Conservation (phyloP, 2,888 invertebrate genomes). For the Lithophane ornitopus region DNA sequence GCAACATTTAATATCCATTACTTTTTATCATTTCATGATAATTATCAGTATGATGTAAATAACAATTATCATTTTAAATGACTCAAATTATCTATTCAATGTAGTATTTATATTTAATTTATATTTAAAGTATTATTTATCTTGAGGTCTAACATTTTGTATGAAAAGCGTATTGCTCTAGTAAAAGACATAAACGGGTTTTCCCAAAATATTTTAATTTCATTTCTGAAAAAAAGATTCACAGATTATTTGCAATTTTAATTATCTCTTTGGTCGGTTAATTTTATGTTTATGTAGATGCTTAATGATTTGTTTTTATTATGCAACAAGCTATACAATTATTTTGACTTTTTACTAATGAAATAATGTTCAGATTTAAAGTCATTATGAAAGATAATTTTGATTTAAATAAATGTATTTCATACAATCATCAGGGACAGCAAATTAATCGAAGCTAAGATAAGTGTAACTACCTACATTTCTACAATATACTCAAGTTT, state of each 20-base stretch:
- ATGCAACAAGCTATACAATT: neutral
- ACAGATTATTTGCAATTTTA: neutral
- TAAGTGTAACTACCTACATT: neutral
- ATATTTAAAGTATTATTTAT: slow-evolving; percentile 1
- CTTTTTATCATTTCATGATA: slow-evolving; percentile 28
- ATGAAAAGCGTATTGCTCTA: slow-evolving; percentile 38
- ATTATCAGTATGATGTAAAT: slow-evolving; percentile 38
- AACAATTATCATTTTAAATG: slow-evolving; percentile 35
- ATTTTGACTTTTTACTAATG: neutral
- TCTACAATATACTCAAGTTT: neutral
- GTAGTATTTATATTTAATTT: slow-evolving; percentile 1
- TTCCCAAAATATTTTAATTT: neutral
- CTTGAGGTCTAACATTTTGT: neutral
- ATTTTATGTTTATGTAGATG: neutral
- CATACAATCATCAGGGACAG: neutral
- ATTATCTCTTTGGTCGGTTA: neutral
- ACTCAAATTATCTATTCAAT: slow-evolving; percentile 12
- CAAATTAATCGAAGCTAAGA: neutral
- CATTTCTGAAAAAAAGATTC: neutral
- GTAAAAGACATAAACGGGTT: slow-evolving; percentile 74
- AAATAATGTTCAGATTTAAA: neutral
- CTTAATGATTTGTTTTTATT: neutral
- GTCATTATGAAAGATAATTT: neutral
- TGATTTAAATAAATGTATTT: slow-evolving; percentile 1
- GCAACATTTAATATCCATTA: slow-evolving; percentile 31